Percentiles rank a stretch among this genome's conserved stretches.
phyloP scores from a whole-genome alignment of 1,140 invertebrate species.

The Lepidurus couesii region DNA sequence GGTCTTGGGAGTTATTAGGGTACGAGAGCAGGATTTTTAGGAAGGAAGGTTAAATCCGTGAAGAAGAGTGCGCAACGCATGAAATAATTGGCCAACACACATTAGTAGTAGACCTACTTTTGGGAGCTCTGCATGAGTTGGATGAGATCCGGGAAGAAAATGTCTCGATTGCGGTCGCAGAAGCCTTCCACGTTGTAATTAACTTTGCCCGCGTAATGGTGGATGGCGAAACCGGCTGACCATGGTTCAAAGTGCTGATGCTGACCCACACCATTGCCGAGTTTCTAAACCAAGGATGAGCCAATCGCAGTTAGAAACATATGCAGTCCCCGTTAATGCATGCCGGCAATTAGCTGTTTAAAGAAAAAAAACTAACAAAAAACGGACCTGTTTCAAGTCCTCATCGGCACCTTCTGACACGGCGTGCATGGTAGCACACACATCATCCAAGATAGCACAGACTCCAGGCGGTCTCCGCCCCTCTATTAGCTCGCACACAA shows the following conservation, averaged over 20 bases:
- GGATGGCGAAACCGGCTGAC: constrained; percentile 58
- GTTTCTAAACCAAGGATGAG: constrained; percentile 51
- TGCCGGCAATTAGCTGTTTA: no score
- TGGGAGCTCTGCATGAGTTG: constrained; percentile 64
- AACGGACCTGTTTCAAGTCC: constrained; percentile 53
- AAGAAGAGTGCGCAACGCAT: neutral
- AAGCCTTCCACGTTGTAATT: constrained; percentile 65
- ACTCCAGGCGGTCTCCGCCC: constrained; percentile 55
- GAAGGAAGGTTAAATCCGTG: neutral
- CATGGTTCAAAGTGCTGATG: constrained; percentile 58
- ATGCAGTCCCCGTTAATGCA: no score
- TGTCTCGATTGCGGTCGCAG: constrained; percentile 69
- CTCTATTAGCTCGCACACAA: constrained; percentile 65
- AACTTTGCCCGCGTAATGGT: constrained; percentile 70
- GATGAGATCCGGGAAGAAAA: constrained; percentile 65
- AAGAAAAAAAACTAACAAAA: neutral
- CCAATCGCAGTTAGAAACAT: neutral
- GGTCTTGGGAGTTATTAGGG: no score
- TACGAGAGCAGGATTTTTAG: no score
- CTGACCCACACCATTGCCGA: constrained; percentile 49
- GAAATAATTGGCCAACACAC: neutral
- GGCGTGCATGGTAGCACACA: constrained; percentile 67
- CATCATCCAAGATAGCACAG: constrained; percentile 64
- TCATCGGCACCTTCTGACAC: constrained; percentile 60
- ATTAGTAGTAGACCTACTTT: constrained; percentile 50